phyloP scores from a whole-genome alignment of 2,888 invertebrate genomes.

The Tipula vernalis region DNA sequence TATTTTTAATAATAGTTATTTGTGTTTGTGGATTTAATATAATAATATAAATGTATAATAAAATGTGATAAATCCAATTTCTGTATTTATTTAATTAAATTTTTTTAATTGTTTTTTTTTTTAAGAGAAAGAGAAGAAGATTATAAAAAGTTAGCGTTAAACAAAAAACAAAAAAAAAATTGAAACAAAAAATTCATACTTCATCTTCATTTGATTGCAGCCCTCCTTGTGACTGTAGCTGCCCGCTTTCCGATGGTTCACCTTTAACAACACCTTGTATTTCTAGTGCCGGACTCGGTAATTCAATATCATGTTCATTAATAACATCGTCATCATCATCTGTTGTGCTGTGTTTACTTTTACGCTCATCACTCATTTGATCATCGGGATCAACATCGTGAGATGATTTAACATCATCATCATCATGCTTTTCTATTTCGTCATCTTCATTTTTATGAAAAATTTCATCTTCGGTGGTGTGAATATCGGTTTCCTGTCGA shows the following conservation, averaged over 20 bases:
- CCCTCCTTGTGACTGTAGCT: conserved; percentile 36
- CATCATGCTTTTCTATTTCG: background rate
- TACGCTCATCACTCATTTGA: background rate
- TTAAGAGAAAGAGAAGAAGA: background rate
- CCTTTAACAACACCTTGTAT: conserved; percentile 33
- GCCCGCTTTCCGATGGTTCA: conserved; percentile 32
- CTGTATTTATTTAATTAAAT: background rate
- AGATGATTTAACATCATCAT: background rate
- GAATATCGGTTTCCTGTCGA: background rate
- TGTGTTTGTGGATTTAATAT: background rate
- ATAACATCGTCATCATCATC: background rate
- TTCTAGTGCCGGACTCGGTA: conserved; percentile 31
- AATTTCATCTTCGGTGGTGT: background rate
- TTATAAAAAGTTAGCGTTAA: background rate
- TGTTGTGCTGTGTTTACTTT: background rate
- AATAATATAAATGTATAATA: background rate
- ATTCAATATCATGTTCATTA: conserved; percentile 18
- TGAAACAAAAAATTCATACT: conserved; percentile 19
- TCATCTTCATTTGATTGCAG: conserved; percentile 26
- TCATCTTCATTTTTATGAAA: background rate
- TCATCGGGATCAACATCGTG: background rate
- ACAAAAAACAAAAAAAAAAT: conserved; percentile 6
- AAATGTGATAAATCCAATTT: background rate
- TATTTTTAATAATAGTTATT: background rate
- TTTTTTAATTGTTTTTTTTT: background rate